Evolutionary conservation across 2,797 vertebrate genomes (phyloP), one percentile per base, ranked within the genome.

Genomic region (Microctenopoma steveboyesi): DNA sequence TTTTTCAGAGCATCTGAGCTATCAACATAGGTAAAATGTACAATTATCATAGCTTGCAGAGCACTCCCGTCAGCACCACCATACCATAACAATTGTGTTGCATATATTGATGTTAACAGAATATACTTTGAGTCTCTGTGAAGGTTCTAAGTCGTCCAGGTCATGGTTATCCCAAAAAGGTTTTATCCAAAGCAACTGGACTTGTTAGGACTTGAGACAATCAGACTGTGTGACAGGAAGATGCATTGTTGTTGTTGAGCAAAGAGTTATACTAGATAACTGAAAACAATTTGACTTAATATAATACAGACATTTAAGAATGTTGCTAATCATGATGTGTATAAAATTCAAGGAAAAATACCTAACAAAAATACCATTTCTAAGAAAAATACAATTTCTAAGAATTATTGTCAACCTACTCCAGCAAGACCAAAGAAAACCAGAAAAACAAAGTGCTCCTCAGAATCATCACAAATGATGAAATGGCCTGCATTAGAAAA

Each of bases 1-100:
- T 45, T 52, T 1, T 51, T 54, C 5, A 10, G 48, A 74, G 72
- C 76, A 85, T 82, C 82, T 85, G 82, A 77, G 55, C 52, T 66
- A 61, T 78, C 79, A 69, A 56, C 40, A 58, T 49, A 54, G 69
- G 40, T 72, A 46, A 59, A 45, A 50, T 64, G 54, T 28, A 72
- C 78, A 16, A 28, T 68, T 45, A 74, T 63, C 71, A 71, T 7
- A 76, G 67, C 76, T 59, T 64, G 50, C 65, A 52, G 27, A 72
- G 52, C 3, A 5, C 49, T 56, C 2, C 66, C 77, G 74, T 78
- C 77, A 64, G n/a, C 12, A 1, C 64, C 28, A 27, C 62, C 42
- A 27, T 47, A 27, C 47, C 33, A 47, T 33, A 18, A 69, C 42
- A 61, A 60, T 10, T 4, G 15, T 39, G 18, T 11, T 50, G 10